Base-by-base conservation (phyloP, 2,888 invertebrate species). In the Agrotis ipsilon region DNA sequence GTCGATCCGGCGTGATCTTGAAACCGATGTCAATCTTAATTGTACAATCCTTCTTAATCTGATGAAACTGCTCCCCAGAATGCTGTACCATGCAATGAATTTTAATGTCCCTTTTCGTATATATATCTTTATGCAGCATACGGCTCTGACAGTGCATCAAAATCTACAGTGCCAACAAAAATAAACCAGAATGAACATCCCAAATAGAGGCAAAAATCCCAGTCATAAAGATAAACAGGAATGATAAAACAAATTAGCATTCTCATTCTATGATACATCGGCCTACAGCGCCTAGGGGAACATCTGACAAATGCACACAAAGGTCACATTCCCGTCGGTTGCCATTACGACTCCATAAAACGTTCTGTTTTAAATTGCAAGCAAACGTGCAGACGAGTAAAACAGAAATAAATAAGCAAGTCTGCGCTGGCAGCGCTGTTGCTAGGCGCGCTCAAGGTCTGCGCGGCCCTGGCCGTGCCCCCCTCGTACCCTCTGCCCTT, bases 391-490 rank as follows among this genome's bases (percentile, higher is more conserved):
- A 92, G 94, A 93, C 92, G 93, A 90, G 90, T 92, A 85, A 91
- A 94, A 93, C 93, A 92, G 92, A 94, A 94, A 94, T 94, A 95
- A 94, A 93, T 92, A 91, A 92, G 82, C 75, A 78, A 87, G 87
- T 87, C 87, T 88, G 85, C 81, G 89, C 82, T 89, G 91, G 87
- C 91, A 89, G 89, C 88, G 90, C 90, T 93, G 96, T 96, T 96
- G 94, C 95, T 94, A 95, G 89, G 94, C 94, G 92, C 89, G 92
- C 89, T 92, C 96, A 96, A 96, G 96, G 96, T 93, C 94, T 92
- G 76, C 83, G 73, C 90, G 93, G 90, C 94, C 94, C 90, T 93
- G 93, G 93, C 93, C 92, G 83, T 92, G 92, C 90, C 89, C 87
- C 87, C 80, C 82, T 73, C 79, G 70, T 86, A 79, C 83, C 83